These are phyloP conservation scores for Loriculus beryllinus DNA, from an alignment of 2,797 vertebrate genomes.

Conservation along the genomic window DNA sequence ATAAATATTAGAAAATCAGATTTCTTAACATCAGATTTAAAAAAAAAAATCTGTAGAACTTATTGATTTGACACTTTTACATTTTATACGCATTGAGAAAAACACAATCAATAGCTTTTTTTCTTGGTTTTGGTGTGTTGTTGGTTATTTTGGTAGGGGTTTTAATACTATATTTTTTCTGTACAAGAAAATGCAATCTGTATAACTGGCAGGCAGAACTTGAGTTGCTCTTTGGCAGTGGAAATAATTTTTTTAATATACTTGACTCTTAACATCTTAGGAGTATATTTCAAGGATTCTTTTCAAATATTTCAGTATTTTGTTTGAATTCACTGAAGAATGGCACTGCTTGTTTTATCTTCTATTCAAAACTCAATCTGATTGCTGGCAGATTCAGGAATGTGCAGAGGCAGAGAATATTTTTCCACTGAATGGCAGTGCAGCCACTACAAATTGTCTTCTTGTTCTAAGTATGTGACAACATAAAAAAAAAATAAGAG, in stretches of 20 bases:
- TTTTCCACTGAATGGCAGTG: neutral
- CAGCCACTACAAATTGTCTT: slow-evolving; percentile 26
- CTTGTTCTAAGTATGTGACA: neutral
- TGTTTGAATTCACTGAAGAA: slow-evolving; percentile 18
- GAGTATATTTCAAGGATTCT: neutral
- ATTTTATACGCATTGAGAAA: neutral
- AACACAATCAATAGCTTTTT: neutral
- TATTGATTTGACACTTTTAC: neutral
- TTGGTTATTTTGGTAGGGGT: rapidly evolving
- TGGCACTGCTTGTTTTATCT: neutral
- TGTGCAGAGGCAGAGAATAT: neutral
- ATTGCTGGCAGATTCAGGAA: slow-evolving; percentile 16
- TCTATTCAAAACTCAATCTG: slow-evolving; percentile 39
- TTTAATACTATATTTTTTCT: neutral
- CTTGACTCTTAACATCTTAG: neutral
- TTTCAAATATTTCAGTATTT: slow-evolving; percentile 6
- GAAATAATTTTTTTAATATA: neutral
- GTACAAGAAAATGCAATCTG: neutral
- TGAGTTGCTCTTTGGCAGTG: neutral
- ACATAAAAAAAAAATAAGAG: neutral
- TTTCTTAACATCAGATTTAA: neutral
- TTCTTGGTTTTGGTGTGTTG: neutral
- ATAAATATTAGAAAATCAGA: neutral
- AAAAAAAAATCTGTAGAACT: neutral
- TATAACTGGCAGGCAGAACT: neutral